Evolutionary conservation across 2,888 invertebrate species (phyloP).

Genomic region (Cabera pusaria): DNA sequence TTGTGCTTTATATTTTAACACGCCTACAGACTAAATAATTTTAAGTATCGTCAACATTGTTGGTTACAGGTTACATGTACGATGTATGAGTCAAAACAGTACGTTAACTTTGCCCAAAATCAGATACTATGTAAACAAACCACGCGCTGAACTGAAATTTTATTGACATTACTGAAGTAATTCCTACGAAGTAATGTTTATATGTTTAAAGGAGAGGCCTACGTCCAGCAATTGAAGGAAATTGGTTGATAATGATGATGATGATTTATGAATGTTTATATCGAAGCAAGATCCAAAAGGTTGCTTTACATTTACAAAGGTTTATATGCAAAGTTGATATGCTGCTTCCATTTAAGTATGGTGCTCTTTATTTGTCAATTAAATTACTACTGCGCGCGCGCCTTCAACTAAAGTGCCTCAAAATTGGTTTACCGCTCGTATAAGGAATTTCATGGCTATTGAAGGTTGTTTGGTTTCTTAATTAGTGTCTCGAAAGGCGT

Average conservation of each 20-base stretch:
- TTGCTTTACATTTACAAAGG: no score
- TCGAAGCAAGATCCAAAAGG: no score
- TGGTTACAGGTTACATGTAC: slow-evolving; percentile 46
- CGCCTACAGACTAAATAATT: slow-evolving; percentile 44
- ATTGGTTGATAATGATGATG: no score
- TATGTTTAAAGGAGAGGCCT: no score
- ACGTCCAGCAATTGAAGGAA: no score
- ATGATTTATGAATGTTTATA: no score
- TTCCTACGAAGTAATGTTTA: no score
- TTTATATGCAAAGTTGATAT: no score
- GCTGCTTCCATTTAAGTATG: slow-evolving; percentile 7
- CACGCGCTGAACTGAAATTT: no score
- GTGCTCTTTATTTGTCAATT: slow-evolving; percentile 67
- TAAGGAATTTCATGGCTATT: slow-evolving; percentile 79
- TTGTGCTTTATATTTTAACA: slow-evolving; percentile 42
- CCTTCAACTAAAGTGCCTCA: slow-evolving; percentile 64
- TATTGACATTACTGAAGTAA: no score
- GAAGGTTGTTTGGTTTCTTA: slow-evolving; percentile 71
- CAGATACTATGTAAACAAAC: no score
- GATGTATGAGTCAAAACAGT: slow-evolving; percentile 9
- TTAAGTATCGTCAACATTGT: slow-evolving; percentile 52
- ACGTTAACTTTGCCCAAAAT: no score
- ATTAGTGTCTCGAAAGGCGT: slow-evolving; percentile 64
- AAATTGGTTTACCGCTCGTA: slow-evolving; percentile 73
- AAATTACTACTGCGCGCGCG: slow-evolving; percentile 61